phyloP scores from a whole-genome alignment of 2,888 invertebrate species.

The Pristionchus mayeri region DNA sequence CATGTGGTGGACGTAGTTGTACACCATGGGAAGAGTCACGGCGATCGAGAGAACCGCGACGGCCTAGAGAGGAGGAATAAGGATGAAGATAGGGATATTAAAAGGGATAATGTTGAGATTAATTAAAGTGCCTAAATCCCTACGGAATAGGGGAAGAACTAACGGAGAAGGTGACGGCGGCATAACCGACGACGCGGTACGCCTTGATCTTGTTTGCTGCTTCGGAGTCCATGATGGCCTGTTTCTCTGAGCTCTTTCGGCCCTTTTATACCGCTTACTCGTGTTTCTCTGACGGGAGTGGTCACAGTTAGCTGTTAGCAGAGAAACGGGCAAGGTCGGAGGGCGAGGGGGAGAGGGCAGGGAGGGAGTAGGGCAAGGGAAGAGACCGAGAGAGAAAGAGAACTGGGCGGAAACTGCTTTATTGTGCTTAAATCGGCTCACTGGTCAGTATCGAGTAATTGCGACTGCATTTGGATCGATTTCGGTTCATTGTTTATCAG shows the following conservation, averaged over 20 bases:
- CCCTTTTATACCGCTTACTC: conserved; percentile 34
- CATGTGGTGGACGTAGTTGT: conserved; percentile 51
- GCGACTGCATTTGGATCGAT: conserved; percentile 8
- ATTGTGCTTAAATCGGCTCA: background rate
- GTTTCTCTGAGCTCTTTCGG: background rate
- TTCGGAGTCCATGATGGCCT: conserved; percentile 43
- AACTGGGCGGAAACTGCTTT: conserved; percentile 9
- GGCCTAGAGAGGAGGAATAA: background rate
- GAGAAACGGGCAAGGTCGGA: conserved; percentile 13
- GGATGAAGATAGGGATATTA: background rate
- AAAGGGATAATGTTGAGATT: background rate
- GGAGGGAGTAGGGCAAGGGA: background rate
- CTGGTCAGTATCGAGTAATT: conserved; percentile 39
- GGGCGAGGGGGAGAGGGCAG: too few relatives aligned
- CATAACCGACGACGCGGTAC: conserved; percentile 48
- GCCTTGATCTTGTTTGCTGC: conserved; percentile 42
- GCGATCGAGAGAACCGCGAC: conserved; percentile 49
- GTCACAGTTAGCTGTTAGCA: background rate
- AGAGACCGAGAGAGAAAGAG: background rate
- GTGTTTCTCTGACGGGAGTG: background rate
- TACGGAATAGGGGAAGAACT: too few relatives aligned
- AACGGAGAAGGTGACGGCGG: conserved; percentile 48
- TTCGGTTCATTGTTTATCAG: conserved; percentile 10
- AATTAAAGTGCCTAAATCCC: background rate
- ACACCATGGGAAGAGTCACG: conserved; percentile 50